These are phyloP conservation scores for Ochropacha duplaris DNA, from an alignment of 2,888 invertebrate species.

Conservation along the genomic window DNA sequence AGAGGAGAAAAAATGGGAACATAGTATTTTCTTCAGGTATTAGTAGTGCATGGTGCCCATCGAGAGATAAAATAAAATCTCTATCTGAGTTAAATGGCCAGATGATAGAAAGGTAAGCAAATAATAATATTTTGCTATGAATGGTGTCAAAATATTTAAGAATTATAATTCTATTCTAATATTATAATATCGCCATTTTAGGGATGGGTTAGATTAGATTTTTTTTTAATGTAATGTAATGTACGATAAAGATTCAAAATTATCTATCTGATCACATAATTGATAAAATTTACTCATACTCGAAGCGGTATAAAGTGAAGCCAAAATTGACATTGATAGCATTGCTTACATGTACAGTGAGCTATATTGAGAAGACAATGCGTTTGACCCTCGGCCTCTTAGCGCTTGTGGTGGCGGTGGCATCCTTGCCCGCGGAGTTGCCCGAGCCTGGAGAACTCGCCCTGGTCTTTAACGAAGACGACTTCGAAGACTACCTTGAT, in stretches of 20 bases:
- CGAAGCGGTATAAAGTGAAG: not conserved
- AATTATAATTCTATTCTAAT: too few species aligned
- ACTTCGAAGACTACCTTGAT: slow-evolving; percentile 75
- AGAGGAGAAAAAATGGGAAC: too few species aligned
- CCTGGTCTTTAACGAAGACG: slow-evolving; percentile 64
- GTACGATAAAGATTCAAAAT: not conserved
- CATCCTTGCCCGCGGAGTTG: slow-evolving; percentile 34
- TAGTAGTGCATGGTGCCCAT: too few species aligned
- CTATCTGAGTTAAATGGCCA: too few species aligned
- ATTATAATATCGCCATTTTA: too few species aligned
- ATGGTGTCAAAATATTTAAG: too few species aligned
- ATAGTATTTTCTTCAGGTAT: too few species aligned
- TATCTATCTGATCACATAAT: not conserved
- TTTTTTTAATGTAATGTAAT: not conserved
- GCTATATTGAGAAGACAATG: not conserved
- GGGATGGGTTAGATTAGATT: too few species aligned
- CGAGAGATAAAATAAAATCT: too few species aligned
- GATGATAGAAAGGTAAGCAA: too few species aligned
- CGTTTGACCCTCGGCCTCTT: not conserved
- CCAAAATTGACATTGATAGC: not conserved
- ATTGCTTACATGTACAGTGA: not conserved
- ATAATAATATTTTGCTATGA: too few species aligned
- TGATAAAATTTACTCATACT: not conserved
- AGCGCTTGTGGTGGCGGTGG: slow-evolving; percentile 34
- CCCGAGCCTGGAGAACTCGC: slow-evolving; percentile 66